Percentiles rank a stretch among this genome's conserved stretches.
These are phyloP conservation scores for Amorpha juglandis DNA, from an alignment of 2,888 invertebrate genomes.

Conservation along the genomic window DNA sequence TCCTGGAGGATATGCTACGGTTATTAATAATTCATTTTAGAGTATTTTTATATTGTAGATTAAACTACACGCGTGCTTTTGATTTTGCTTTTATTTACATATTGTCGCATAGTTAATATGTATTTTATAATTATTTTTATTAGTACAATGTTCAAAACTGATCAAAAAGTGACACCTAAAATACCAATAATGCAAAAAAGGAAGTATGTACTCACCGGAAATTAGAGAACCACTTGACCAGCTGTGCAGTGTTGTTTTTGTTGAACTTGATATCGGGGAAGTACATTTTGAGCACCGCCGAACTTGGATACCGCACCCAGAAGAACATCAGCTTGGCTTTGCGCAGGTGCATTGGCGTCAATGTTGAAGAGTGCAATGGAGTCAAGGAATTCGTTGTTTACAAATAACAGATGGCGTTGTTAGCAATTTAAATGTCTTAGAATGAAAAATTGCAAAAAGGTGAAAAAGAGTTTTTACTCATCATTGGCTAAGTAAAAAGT, in stretches of 20 bases:
- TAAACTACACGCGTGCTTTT: too few relatives aligned
- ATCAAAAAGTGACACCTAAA: too few relatives aligned
- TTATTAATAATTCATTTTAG: too few relatives aligned
- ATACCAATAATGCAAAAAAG: background rate
- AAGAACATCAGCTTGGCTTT: constrained; percentile 99
- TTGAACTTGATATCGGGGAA: constrained; percentile 99
- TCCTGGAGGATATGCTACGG: too few relatives aligned
- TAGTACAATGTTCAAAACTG: too few relatives aligned
- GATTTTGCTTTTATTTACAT: too few relatives aligned
- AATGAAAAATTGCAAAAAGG: too few relatives aligned
- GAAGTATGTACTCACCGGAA: constrained; percentile 92
- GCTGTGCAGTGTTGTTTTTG: constrained; percentile 99
- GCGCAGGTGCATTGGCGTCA: constrained; percentile 99
- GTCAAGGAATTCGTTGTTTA: constrained; percentile 86
- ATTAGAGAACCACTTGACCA: constrained; percentile 99
- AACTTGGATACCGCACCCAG: constrained; percentile 99
- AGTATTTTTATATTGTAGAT: too few relatives aligned
- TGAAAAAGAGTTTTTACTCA: background rate
- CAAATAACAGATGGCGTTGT: constrained; percentile 23
- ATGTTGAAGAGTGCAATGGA: constrained; percentile 95
- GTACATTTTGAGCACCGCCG: constrained; percentile 99
- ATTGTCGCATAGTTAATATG: too few relatives aligned
- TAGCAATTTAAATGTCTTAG: background rate
- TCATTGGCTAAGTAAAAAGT: background rate
- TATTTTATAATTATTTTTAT: too few relatives aligned